Evolutionary conservation across 2,888 invertebrate species (phyloP), one percentile per base, ranked within the genome.

Genomic region (Leucophenga montana): DNA sequence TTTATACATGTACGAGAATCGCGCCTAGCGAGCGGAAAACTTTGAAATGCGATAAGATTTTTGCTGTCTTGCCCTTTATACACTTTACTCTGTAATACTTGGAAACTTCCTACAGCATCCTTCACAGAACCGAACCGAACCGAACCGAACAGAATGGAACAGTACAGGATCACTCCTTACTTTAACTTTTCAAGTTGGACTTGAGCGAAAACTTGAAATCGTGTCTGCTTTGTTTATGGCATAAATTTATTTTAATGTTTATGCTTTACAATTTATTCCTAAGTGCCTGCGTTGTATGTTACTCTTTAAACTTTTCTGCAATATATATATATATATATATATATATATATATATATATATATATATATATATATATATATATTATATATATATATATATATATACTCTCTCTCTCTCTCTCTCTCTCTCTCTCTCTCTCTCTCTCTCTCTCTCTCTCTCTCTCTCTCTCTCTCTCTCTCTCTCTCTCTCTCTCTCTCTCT

Each of bases 221-320:
- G 20, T 57, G 57, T 31, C 57, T 57, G 57, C 57, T 33, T 57
- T 57, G 57, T 75, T 78, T 70, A 77, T 76, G 75, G 84, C 81
- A 81, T 81, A 81, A 82, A 81, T 81, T 84, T 84, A 84, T 84
- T 81, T 84, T 84, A 81, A 83, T 84, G 83, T 73, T 79, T 83
- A 73, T 83, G 82, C 83, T 81, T 79, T 83, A 84, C 83, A 82
- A 84, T 84, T 83, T 77, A 59, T 72, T 75, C 66, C 78, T 80
- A 73, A 73, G 66, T 50, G 22, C 68, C 16, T 20, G 6, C 9
- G 61, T 66, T 71, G 57, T 72, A 59, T 72, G 39, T 54, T 67
- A 71, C 75, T 75, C 75, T 72, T 75, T 74, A 75, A 75, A 72
- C 74, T 62, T 75, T 72, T 67, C 68, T 39, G 8, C 11, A 11